Percentiles rank a stretch among this genome's conserved stretches.
phyloP scores from a whole-genome alignment of 1,140 invertebrate species.

The Halyomorpha halys region DNA sequence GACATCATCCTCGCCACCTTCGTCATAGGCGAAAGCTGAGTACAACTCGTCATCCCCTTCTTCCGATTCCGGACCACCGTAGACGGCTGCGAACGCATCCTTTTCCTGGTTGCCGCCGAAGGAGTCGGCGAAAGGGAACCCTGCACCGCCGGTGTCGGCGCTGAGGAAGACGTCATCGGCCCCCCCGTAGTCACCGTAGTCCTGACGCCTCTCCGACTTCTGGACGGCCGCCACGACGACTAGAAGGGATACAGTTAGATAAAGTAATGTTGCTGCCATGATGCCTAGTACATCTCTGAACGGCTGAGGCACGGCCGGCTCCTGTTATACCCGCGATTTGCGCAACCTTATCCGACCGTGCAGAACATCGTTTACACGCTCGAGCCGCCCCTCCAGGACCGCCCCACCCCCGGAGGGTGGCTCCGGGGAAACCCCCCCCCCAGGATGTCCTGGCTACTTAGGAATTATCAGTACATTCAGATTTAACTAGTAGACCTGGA shows the following conservation, averaged over 20 bases:
- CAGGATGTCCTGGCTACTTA: too few species aligned
- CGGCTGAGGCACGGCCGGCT: background rate
- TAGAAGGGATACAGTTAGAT: background rate
- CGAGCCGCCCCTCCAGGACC: background rate
- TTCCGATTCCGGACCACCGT: background rate
- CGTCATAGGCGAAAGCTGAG: too few species aligned
- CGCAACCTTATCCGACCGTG: background rate
- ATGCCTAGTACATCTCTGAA: constrained; percentile 1
- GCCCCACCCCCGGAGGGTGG: background rate
- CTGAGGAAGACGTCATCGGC: constrained; percentile 2
- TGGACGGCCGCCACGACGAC: background rate
- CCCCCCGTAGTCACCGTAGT: constrained; percentile 15
- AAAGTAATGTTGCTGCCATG: background rate
- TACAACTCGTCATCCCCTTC: background rate
- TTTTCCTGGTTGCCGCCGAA: constrained; percentile 14
- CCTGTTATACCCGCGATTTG: constrained; percentile 13
- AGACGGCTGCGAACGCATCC: constrained; percentile 8
- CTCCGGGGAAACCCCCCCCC: too few species aligned
- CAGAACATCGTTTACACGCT: background rate
- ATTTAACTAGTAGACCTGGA: too few species aligned
- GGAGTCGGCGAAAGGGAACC: constrained; percentile 3
- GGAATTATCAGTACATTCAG: too few species aligned
- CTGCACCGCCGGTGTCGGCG: background rate
- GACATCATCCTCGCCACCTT: background rate
- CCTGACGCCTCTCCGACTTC: background rate